Percentiles rank a stretch among this genome's conserved stretches.
phyloP scores from a whole-genome alignment of 2,888 invertebrate species.

The Aspidiotus destructor region DNA sequence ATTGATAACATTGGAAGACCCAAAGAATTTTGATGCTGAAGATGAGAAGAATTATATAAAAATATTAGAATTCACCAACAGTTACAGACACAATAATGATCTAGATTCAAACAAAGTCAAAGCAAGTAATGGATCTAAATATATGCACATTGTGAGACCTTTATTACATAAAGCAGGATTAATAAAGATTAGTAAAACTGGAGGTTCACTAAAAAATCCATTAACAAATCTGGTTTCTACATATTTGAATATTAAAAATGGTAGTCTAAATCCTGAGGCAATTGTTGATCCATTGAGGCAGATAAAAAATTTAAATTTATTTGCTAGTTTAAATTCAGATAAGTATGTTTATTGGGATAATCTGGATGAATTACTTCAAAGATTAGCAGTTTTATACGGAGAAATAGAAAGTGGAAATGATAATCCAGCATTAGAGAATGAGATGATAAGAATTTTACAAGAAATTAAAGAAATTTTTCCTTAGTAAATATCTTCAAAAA shows the following conservation, averaged over 20 bases:
- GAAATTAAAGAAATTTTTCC: slow-evolving; percentile 12
- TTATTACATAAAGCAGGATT: neutral
- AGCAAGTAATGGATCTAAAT: slow-evolving; percentile 3
- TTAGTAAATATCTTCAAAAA: too few relatives aligned
- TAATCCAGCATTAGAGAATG: slow-evolving; percentile 2
- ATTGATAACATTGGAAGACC: neutral
- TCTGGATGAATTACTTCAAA: slow-evolving; percentile 1
- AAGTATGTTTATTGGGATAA: slow-evolving; percentile 3
- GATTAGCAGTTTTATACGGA: neutral
- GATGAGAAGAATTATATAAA: neutral
- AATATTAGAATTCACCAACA: slow-evolving; percentile 3
- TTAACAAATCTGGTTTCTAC: neutral
- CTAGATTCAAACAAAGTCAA: neutral
- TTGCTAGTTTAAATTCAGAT: neutral
- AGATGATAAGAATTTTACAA: slow-evolving; percentile 16
- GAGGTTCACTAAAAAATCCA: neutral
- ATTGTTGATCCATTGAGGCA: neutral
- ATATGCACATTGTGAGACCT: neutral
- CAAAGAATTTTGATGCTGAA: neutral
- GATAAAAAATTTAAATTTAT: neutral
- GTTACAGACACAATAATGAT: slow-evolving; percentile 2
- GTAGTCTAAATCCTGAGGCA: slow-evolving; percentile 1
- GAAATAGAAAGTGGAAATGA: slow-evolving; percentile 10
- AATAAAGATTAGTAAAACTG: neutral
- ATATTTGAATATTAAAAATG: neutral